Evolutionary conservation across 2,113 vertebrate species (phyloP), one percentile per base, ranked within the genome.

Genomic region (Myrmophylax atrothorax): DNA sequence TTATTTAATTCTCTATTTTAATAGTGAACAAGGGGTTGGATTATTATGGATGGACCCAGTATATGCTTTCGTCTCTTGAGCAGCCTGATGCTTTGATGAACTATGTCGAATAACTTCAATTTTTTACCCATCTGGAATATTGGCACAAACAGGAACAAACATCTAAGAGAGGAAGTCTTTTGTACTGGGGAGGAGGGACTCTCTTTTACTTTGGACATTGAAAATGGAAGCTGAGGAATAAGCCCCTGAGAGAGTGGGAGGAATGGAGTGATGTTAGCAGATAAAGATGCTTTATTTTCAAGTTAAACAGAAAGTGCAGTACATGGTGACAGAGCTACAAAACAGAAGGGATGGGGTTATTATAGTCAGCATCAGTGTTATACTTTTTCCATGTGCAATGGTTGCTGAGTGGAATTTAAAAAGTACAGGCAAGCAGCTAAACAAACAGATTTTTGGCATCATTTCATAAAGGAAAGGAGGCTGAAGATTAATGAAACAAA

Each of bases 391-490:
- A 84, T 94, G 84, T 50, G 70, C 60, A 75, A 62, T 80, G 15
- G 87, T 86, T 89, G 44, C 82, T 84, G 19, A 92, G 35, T 62
- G 24, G 63, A 94, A 94, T 88, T 84, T 60, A 83, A 35, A 94
- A 86, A 37, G 76, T 72, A 68, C 37, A 5, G 87, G 64, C 56
- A 69, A 66, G 17, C 68, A 95, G 78, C 46, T 81, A 93, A 97
- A 74, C 63, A 93, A 95, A 96, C 68, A 92, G 25, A 83, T 55
- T 84, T 87, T 86, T 94, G 88, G 83, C 68, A 59, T 24, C 0
- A 9, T 83, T 74, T 90, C 33, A n/a, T 62, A 2, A 38, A 52
- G 62, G 38, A 64, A 83, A 63, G 4, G 49, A 66, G 29, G 2
- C 24, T 59, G 35, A 80, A 73, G 33, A 80, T 58, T 73, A 83